Evolutionary conservation across 2,888 invertebrate genomes (phyloP).

Genomic region (Drosophila pegasa): DNA sequence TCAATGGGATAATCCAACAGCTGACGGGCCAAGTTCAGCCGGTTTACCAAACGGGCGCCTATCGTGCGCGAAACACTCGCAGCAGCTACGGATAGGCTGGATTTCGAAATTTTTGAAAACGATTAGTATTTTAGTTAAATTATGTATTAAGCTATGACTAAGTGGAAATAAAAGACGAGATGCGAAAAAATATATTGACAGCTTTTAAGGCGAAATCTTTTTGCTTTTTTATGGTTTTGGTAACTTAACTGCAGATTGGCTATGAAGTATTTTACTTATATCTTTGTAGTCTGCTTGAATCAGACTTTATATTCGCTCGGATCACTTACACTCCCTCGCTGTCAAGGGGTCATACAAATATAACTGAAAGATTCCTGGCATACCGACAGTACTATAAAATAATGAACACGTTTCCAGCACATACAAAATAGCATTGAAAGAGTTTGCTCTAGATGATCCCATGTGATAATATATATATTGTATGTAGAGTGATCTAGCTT

Average conservation of each 20-base stretch:
- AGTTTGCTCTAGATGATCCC: not conserved
- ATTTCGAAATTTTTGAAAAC: slow-evolving; percentile 6
- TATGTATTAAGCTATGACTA: slow-evolving; percentile 40
- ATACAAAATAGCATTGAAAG: not conserved
- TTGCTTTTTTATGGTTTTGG: not conserved
- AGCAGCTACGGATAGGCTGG: slow-evolving; percentile 57
- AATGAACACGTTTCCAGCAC: no score
- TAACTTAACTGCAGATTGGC: not conserved
- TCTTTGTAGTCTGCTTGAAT: not conserved
- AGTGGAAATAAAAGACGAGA: slow-evolving; percentile 5
- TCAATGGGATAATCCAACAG: slow-evolving; percentile 83
- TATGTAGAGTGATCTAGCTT: no score
- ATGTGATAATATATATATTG: no score
- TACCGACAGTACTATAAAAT: no score
- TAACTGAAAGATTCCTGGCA: not conserved
- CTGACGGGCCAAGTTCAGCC: slow-evolving; percentile 82
- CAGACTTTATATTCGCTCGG: not conserved
- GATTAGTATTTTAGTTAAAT: slow-evolving; percentile 34
- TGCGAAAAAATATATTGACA: no score
- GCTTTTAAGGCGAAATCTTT: not conserved
- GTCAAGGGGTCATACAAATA: not conserved
- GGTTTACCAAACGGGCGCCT: slow-evolving; percentile 71
- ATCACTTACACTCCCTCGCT: not conserved
- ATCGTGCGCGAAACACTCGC: slow-evolving; percentile 55
- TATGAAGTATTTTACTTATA: not conserved